Percentiles rank a stretch among this genome's conserved stretches.
Evolutionary conservation across 1,140 invertebrate genomes (phyloP).

Genomic region (Harpegnathos saltator): DNA sequence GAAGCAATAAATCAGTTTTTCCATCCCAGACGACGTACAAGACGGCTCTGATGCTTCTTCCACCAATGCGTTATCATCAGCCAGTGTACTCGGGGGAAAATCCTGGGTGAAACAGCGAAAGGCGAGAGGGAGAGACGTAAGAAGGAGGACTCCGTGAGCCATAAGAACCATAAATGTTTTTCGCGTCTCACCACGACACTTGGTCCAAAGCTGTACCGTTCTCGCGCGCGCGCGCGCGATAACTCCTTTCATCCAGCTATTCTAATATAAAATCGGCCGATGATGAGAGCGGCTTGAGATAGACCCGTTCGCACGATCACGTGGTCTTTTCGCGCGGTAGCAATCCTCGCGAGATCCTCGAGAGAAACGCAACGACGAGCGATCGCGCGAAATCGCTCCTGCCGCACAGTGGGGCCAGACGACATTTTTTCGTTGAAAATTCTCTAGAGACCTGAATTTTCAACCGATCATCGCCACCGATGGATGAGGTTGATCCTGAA

Average conservation of each 20-base stretch:
- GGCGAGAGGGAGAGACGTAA: neutral
- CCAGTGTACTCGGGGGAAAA: constrained; percentile 40
- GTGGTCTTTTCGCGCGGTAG: too few relatives aligned
- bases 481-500: too few relatives aligned
- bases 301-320: too few relatives aligned
- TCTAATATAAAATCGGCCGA: neutral
- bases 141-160: constrained; percentile 14
- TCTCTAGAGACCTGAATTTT: too few relatives aligned
- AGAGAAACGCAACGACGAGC: too few relatives aligned
- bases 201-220: constrained; percentile 22
- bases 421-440: too few relatives aligned
- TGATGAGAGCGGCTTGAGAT: too few relatives aligned
- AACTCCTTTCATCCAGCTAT: neutral
- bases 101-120: constrained; percentile 39
- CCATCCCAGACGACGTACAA: constrained; percentile 70
- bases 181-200: constrained; percentile 12
- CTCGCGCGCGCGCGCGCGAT: neutral
- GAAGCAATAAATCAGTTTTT: constrained; percentile 75
- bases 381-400: too few relatives aligned
- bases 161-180: constrained; percentile 53
- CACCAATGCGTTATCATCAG: constrained; percentile 68
- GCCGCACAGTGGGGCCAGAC: too few relatives aligned
- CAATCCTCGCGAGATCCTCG: too few relatives aligned
- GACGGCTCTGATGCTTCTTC: constrained; percentile 65
- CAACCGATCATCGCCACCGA: too few relatives aligned